Base-by-base conservation (phyloP, 1,140 invertebrate species). In the Temnothorax nylanderi region DNA sequence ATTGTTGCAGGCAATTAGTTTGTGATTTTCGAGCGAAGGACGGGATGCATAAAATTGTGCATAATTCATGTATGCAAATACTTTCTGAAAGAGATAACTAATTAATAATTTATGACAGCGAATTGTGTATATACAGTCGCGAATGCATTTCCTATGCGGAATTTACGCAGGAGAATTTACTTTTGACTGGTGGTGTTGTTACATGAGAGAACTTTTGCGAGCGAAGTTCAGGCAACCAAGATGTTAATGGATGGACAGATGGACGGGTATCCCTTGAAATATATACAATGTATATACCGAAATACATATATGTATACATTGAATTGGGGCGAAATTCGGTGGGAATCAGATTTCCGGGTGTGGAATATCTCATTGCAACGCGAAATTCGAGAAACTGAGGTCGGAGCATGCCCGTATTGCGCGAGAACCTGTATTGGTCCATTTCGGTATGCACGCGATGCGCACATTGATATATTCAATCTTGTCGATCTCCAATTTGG, bases 101-200 rank as follows among this genome's bases (percentile, higher is more conserved):
- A 81, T 82, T 72, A 72, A 58, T 82, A 82, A 82, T 82, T 82
- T 82, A 72, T 58, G 37, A 82, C 3, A 56, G 37, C 2, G 11
- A 58, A 81, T 10, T 32, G 13, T 56, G 44, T 18, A 11, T 18
- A 11, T 13, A 32, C 5, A 41, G 10, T 54, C 37, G 5, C 13
- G 16, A 81, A 56, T 69, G 2, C 67, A 67, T 80, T 67, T 67
- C 1, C n/a, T 69, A 18, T 21, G 26, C 16, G 56, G 18, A 64
- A 26, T 77, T 62, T 77, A 78, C 11, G 26, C 6, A 10, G 13
- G 51, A 81, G n/a, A 26, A 26, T 26, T 26, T 51, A 41, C 7
- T 81, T 81, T 26, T 32, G 34, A 44, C 26, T 56, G 34, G 1
- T 32, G 47, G 18, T 65, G 11, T 21, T 13, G 32, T 80, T 69